Conservation (phyloP, 2,888 invertebrate species). For the Melanophora roralis region DNA sequence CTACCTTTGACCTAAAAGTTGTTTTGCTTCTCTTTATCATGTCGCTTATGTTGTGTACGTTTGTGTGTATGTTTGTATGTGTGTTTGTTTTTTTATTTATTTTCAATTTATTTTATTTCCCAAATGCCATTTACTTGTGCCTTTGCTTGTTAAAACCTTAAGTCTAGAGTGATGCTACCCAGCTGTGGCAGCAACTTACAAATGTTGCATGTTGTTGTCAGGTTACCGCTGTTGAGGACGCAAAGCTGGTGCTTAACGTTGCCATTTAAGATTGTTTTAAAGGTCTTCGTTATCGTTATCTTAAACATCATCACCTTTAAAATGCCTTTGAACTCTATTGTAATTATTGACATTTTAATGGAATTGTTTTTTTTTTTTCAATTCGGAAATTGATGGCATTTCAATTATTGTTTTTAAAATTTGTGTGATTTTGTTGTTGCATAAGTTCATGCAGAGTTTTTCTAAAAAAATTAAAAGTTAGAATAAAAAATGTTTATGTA, state of each 20-base stretch:
- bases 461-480: no score
- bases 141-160: slow-evolving; percentile 19
- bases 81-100: background rate
- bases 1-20: slow-evolving; percentile 49
- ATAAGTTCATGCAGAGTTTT: no score
- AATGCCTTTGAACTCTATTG: slow-evolving; percentile 51
- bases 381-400: slow-evolving; percentile 26
- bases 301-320: slow-evolving; percentile 37
- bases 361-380: background rate
- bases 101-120: no score
- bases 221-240: background rate
- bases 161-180: background rate
- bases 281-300: slow-evolving; percentile 9
- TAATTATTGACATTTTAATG: slow-evolving; percentile 54
- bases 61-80: background rate
- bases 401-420: slow-evolving; percentile 1
- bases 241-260: background rate
- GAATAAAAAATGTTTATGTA: no score
- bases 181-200: slow-evolving; percentile 38
- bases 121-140: slow-evolving; percentile 45
- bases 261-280: slow-evolving; percentile 3
- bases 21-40: background rate
- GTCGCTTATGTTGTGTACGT: slow-evolving; percentile 16
- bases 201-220: slow-evolving; percentile 47
- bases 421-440: background rate